A percentile compares a stretch with the other conserved stretches of the same genome.
phyloP scores from a whole-genome alignment of 1,140 invertebrate species.

The Drosophila guanche region DNA sequence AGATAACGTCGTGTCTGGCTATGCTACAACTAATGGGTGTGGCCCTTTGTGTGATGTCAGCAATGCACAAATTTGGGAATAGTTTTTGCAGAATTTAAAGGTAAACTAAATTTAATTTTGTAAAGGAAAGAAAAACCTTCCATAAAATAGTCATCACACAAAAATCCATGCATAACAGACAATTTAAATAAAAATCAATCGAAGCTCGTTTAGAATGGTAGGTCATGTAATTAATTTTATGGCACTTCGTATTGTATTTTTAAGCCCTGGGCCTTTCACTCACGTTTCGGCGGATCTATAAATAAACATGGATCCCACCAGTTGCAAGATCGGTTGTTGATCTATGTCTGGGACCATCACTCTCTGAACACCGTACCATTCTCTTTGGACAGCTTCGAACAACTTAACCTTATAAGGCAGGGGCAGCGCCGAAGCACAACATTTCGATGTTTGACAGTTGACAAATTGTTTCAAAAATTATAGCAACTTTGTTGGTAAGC shows the following conservation, averaged over 20 bases:
- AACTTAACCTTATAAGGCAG: slow-evolving; percentile 60
- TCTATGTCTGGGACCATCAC: slow-evolving; percentile 23
- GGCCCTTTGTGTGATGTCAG: slow-evolving; percentile 31
- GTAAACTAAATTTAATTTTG: neutral
- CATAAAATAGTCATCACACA: slow-evolving; percentile 17
- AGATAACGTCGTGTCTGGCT: slow-evolving; percentile 45
- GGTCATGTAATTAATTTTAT: slow-evolving; percentile 49
- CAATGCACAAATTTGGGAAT: neutral
- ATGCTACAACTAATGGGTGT: slow-evolving; percentile 36
- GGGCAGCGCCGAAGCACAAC: slow-evolving; percentile 3
- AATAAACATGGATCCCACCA: slow-evolving; percentile 17
- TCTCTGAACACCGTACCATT: slow-evolving; percentile 51
- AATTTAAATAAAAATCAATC: slow-evolving; percentile 9
- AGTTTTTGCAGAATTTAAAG: slow-evolving; percentile 5
- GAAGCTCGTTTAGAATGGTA: slow-evolving; percentile 35
- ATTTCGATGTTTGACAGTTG: slow-evolving; percentile 37
- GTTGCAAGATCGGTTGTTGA: slow-evolving; percentile 18
- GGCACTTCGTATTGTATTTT: slow-evolving; percentile 25
- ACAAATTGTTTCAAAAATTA: slow-evolving; percentile 65
- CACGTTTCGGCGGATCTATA: slow-evolving; percentile 22
- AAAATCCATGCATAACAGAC: slow-evolving; percentile 11
- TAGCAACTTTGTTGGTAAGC: slow-evolving; percentile 47
- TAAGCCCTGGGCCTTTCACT: slow-evolving; percentile 30
- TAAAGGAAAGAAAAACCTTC: neutral
- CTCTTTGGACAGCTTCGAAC: slow-evolving; percentile 27